Conservation (phyloP, 2,888 invertebrate species). For the Drosophila sordidapex region DNA sequence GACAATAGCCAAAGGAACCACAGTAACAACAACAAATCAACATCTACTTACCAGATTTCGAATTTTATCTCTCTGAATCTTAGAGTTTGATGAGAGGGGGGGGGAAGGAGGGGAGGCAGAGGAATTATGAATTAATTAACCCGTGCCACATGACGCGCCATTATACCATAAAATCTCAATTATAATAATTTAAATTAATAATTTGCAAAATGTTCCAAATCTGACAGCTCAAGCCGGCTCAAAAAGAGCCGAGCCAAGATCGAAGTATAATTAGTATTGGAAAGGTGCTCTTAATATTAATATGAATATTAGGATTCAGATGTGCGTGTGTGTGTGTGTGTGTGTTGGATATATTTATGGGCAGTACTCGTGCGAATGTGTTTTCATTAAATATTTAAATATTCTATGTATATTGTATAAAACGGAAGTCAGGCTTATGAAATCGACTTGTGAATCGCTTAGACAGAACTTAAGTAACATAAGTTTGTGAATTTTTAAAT, state of each 20-base stretch:
- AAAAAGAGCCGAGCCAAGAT: neutral
- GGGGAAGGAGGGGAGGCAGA: neutral
- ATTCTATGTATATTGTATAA: neutral
- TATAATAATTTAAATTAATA: conserved; percentile 72
- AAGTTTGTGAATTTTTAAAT: neutral
- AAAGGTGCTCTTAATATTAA: conserved; percentile 6
- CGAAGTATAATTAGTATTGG: neutral
- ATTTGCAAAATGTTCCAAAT: conserved; percentile 53
- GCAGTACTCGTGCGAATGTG: neutral
- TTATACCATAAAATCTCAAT: conserved; percentile 66
- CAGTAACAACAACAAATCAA: conserved; percentile 16
- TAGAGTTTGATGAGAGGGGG: neutral
- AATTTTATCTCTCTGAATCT: conserved; percentile 16
- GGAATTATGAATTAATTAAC: conserved; percentile 21
- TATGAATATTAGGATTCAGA: neutral
- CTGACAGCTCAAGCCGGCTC: conserved; percentile 47
- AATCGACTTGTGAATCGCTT: neutral
- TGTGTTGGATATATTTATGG: neutral
- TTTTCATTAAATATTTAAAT: conserved; percentile 7
- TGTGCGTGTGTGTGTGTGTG: neutral
- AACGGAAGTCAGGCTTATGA: conserved; percentile 29
- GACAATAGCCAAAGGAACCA: conserved; percentile 38
- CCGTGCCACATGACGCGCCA: conserved; percentile 36
- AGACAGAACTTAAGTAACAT: neutral
- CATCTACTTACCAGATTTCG: conserved; percentile 40